These are phyloP conservation scores for Cecidostiba fungosa DNA, from an alignment of 2,888 invertebrate species.

Conservation along the genomic window DNA sequence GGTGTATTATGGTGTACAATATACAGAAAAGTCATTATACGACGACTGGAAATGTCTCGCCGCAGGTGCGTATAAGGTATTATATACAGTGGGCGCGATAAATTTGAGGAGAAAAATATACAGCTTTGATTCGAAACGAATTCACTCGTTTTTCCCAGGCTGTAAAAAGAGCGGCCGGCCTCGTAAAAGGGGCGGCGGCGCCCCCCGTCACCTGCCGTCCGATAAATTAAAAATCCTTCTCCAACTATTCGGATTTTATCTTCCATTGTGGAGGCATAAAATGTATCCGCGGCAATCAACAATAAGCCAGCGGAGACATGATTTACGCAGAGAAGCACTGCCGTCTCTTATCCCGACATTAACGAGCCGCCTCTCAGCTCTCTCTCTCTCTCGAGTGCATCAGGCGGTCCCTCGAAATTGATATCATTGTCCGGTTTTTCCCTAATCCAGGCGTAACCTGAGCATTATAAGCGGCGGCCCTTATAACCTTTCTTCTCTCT, in stretches of 20 bases:
- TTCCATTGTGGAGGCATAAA: conserved; percentile 61
- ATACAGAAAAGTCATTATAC: background rate
- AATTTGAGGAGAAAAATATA: conserved; percentile 11
- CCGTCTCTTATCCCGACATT: conserved; percentile 54
- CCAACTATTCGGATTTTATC: conserved; percentile 60
- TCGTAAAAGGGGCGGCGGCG: conserved; percentile 25
- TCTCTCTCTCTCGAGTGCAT: background rate
- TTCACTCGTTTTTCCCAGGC: background rate
- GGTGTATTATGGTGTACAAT: background rate
- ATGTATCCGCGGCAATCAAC: conserved; percentile 57
- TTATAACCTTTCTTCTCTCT: conserved; percentile 39
- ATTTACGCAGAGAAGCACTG: conserved; percentile 55
- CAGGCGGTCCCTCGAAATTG: conserved; percentile 53
- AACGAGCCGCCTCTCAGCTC: conserved; percentile 47
- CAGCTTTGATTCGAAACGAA: background rate
- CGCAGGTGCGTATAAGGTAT: background rate
- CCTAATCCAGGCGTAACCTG: conserved; percentile 61
- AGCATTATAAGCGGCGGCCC: conserved; percentile 58
- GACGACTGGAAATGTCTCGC: background rate
- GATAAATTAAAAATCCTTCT: conserved; percentile 57
- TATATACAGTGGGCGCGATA: background rate
- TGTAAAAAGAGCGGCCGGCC: conserved; percentile 18
- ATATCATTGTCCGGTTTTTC: conserved; percentile 64
- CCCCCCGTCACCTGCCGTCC: conserved; percentile 14
- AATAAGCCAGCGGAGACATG: conserved; percentile 57